Percentiles rank a stretch among this genome's conserved stretches.
Evolutionary conservation across 2,797 vertebrate genomes (phyloP).

Genomic region (Myotis planiceps): DNA sequence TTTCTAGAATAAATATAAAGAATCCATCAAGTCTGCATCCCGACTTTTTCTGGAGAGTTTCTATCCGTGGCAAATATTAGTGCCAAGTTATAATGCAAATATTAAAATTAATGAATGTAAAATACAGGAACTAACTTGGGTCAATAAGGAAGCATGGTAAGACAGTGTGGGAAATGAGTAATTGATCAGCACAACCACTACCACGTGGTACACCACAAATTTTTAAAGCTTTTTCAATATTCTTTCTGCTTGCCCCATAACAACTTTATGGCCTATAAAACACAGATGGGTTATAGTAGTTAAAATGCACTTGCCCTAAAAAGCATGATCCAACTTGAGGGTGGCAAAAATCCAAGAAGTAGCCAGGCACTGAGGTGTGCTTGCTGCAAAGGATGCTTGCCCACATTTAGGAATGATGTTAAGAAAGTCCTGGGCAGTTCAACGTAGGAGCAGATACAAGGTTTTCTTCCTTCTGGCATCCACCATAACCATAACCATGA

Average conservation of each 20-base stretch:
- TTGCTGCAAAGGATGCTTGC: background rate
- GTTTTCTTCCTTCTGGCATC: background rate
- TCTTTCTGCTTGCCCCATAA: slow-evolving; percentile 48
- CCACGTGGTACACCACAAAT: background rate
- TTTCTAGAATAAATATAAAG: slow-evolving; percentile 57
- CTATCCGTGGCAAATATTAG: slow-evolving; percentile 41
- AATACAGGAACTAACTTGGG: slow-evolving; percentile 15
- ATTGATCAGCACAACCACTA: background rate
- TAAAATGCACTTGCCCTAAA: slow-evolving; percentile 66
- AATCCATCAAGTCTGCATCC: slow-evolving; percentile 13
- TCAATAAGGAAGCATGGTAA: slow-evolving; percentile 36
- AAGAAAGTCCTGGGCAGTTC: background rate
- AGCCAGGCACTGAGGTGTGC: background rate
- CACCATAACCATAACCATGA: background rate
- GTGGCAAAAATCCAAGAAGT: slow-evolving; percentile 25
- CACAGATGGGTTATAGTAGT: background rate
- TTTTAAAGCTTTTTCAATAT: slow-evolving; percentile 56
- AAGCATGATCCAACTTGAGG: slow-evolving; percentile 31
- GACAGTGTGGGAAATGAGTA: slow-evolving; percentile 26
- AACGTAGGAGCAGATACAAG: background rate
- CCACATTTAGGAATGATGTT: background rate
- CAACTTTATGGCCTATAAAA: slow-evolving; percentile 68
- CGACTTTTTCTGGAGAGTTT: slow-evolving; percentile 50
- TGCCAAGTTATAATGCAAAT: slow-evolving; percentile 41
- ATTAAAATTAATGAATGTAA: slow-evolving; percentile 55